Base-by-base conservation (phyloP, 2,113 vertebrate genomes). In the Lathamus discolor region DNA sequence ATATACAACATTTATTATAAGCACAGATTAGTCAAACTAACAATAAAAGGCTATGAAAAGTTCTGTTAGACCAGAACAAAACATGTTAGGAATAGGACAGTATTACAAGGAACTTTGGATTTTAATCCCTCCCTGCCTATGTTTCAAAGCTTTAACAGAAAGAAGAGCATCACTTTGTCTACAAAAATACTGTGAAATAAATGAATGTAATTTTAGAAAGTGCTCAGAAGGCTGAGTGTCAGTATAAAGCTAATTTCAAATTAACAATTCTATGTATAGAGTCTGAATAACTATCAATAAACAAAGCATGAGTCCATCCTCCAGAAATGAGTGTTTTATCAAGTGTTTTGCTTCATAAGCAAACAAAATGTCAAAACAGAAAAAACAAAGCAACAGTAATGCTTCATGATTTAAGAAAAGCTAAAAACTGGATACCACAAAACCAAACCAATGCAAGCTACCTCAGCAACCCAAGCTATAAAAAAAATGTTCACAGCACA, bases 301-400 rank as follows among this genome's bases (percentile, higher is more conserved):
- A 91, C 11, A 95, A 96, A 67, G 46, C 46, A 77, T 48, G 35
- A 83, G 48, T 59, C 33, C 54, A 39, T 77, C 48, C 64, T 84
- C 70, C 69, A 91, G 87, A 86, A 96, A 95, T 90, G 31, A 89
- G 67, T 88, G 62, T 57, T 93, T 96, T 84, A 92, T 93, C 55
- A 92, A 82, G 62, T 76, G 64, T 63, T 95, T 94, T 94, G 48
- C 70, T 90, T 96, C 77, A 63, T 68, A 93, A 91, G 74, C 46
- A 96, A 91, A 90, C 17, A 55, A 93, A 82, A 90, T 66, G 64
- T 95, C 88, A 90, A 81, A 94, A 96, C 77, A 96, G 94, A 90
- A 62, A 76, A 95, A 89, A 92, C 17, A 67, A 84, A 90, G 62
- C 66, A 87, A 93, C 25, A 86, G 57, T 63, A 94, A 91, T 63